Evolutionary conservation across 2,113 vertebrate genomes (phyloP).

Genomic region (Sialia sialis): DNA sequence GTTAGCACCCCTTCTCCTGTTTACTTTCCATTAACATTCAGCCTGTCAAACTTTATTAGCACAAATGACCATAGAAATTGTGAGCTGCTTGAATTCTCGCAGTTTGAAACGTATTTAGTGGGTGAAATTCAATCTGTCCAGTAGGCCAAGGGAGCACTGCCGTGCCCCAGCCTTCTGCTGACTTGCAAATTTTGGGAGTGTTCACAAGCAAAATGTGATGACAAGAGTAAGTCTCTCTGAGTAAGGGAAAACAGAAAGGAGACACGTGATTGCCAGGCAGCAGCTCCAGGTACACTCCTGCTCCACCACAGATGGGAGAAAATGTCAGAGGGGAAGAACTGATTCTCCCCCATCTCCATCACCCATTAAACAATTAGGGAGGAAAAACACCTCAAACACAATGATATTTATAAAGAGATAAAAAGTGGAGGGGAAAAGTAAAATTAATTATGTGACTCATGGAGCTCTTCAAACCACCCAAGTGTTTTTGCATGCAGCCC

Average conservation of each 20-base stretch:
- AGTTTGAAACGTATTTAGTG: constrained; percentile 16
- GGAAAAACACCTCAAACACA: background rate
- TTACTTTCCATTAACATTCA: constrained; percentile 58
- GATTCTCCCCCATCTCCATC: background rate
- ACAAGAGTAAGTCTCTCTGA: background rate
- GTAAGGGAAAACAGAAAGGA: background rate
- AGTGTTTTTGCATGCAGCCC: background rate
- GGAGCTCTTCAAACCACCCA: background rate
- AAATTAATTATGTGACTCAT: background rate
- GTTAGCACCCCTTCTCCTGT: constrained; percentile 52
- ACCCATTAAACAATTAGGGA: background rate
- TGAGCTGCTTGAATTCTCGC: constrained; percentile 13
- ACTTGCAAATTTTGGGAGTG: constrained; percentile 2
- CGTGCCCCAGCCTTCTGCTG: background rate
- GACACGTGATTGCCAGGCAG: background rate
- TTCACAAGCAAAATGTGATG: background rate
- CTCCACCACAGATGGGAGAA: background rate
- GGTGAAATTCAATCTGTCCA: constrained; percentile 45
- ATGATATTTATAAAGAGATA: background rate
- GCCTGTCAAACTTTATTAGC: constrained; percentile 54
- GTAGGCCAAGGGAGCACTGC: background rate
- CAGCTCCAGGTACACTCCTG: background rate
- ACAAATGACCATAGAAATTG: constrained; percentile 41
- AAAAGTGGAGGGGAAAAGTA: background rate
- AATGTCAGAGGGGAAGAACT: background rate